A percentile compares a stretch with the other conserved stretches of the same genome.
Conservation (phyloP, 1,140 invertebrate species). For the Carcinoscorpius rotundicauda region DNA sequence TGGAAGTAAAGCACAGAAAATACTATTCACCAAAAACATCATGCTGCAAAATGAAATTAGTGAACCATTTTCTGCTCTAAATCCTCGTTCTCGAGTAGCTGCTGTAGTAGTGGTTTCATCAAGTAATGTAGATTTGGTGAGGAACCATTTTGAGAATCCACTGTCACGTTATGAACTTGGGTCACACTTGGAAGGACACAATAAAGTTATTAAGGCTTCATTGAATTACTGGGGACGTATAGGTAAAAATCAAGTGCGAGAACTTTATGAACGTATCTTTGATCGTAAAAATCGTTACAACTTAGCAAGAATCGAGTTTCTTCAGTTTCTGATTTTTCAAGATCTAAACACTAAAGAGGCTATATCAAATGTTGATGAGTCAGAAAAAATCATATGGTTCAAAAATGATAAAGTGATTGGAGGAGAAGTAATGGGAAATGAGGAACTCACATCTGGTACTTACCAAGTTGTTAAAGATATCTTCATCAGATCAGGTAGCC, state of each 20-base stretch:
- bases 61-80: constrained; percentile 71
- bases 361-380: constrained; percentile 26
- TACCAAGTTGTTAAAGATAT: constrained; percentile 78
- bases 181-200: constrained; percentile 87
- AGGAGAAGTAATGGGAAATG: constrained; percentile 75
- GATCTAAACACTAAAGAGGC: constrained; percentile 25
- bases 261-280: constrained; percentile 60
- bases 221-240: constrained; percentile 76
- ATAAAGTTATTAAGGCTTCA: constrained; percentile 81
- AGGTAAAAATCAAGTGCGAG: constrained; percentile 29
- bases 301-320: constrained; percentile 69
- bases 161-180: constrained; percentile 86
- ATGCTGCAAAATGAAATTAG: constrained; percentile 70
- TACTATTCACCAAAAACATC: constrained; percentile 80
- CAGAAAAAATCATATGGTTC: constrained; percentile 23
- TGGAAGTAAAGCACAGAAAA: constrained; percentile 61
- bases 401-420: constrained; percentile 45
- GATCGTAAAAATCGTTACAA: constrained; percentile 85
- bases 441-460: constrained; percentile 57
- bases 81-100: constrained; percentile 72
- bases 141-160: constrained; percentile 88
- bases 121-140: constrained; percentile 67
- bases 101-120: constrained; percentile 80
- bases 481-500: constrained; percentile 70
- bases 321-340: constrained; percentile 57